A percentile compares a stretch with the other conserved stretches of the same genome.
Evolutionary conservation across 2,113 vertebrate genomes (phyloP).

Genomic region (Strix uralensis): DNA sequence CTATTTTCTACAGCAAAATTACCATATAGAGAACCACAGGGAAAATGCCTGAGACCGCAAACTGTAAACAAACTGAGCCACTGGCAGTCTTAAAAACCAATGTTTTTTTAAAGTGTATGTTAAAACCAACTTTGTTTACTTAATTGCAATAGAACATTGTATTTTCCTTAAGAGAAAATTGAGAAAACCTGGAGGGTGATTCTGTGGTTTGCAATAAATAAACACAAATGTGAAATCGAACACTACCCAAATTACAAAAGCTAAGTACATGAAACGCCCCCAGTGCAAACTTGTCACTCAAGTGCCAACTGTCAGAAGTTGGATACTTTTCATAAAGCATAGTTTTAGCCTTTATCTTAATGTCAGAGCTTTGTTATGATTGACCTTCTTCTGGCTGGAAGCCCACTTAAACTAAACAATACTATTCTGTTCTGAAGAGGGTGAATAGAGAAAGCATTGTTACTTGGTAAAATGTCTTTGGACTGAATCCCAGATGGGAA

Average conservation of each 20-base stretch:
- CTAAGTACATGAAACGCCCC: conserved; percentile 11
- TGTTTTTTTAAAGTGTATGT: conserved; percentile 43
- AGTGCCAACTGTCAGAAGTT: conserved; percentile 35
- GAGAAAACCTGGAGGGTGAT: conserved; percentile 41
- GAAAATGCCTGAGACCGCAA: background rate
- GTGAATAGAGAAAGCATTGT: conserved; percentile 60
- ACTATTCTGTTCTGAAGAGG: conserved; percentile 48
- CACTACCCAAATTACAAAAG: conserved; percentile 11
- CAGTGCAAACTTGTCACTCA: conserved; percentile 45
- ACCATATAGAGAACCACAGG: conserved; percentile 34
- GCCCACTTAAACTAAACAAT: conserved; percentile 62
- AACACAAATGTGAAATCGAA: conserved; percentile 35
- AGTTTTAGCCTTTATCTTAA: conserved; percentile 65
- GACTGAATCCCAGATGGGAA: conserved; percentile 62
- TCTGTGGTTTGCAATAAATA: conserved; percentile 26
- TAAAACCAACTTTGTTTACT: conserved; percentile 46
- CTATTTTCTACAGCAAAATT: conserved; percentile 25
- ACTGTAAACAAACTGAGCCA: conserved; percentile 47
- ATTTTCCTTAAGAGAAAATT: conserved; percentile 54
- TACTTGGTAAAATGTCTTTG: conserved; percentile 61
- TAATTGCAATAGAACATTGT: conserved; percentile 42
- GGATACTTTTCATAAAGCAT: conserved; percentile 38
- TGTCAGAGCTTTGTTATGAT: conserved; percentile 64
- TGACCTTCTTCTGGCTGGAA: conserved; percentile 66
- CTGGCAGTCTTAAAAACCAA: conserved; percentile 47